Evolutionary conservation across 2,113 vertebrate genomes (phyloP), one percentile per base, ranked within the genome.

Genomic region (Anguilla rostrata): DNA sequence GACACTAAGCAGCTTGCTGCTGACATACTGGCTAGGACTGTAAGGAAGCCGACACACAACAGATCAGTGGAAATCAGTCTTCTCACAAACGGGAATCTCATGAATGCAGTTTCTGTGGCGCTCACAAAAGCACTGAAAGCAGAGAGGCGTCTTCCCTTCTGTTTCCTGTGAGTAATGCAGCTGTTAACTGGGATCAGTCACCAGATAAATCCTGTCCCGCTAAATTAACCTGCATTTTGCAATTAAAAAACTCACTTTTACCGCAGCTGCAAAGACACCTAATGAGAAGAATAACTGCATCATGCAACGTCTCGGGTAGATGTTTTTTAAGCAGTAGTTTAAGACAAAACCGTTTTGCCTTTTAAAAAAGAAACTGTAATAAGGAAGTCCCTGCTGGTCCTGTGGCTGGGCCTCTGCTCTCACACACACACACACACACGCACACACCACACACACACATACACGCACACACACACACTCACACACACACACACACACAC

Each of bases 311-410:
- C 26, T 29, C 41, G 53, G 43, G 81, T 82, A 49, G 39, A 82
- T 49, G 11, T 26, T 46, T 39, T 46, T 43, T 82, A 29, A 18
- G 40, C 26, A n/a, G 81, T 82, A 49, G 41, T 82, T 43, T 4
- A 53, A 82, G 40, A 82, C 15, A 84, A 81, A 82, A 87, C 53
- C 46, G 29, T 79, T 75, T 26, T 22, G n/a, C 22, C 20, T 71
- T 71, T 71, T 79, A n/a, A 34, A 39, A 18, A 78, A 15, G 15
- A 53, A 78, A 79, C n/a, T 41, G 0, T 9, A n/a, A n/a, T 83
- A 57, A 83, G 26, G 82, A 46, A 15, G 2, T 29, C 57, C 5
- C 18, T 60, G 57, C 57, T 60, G 57, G 43, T 46, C 43, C 43
- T 46, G 43, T 46, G 9, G 9, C 43, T 6, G 5, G 9, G 43